Conservation (phyloP, 2,113 vertebrate species). For the Catharus bicknelli region DNA sequence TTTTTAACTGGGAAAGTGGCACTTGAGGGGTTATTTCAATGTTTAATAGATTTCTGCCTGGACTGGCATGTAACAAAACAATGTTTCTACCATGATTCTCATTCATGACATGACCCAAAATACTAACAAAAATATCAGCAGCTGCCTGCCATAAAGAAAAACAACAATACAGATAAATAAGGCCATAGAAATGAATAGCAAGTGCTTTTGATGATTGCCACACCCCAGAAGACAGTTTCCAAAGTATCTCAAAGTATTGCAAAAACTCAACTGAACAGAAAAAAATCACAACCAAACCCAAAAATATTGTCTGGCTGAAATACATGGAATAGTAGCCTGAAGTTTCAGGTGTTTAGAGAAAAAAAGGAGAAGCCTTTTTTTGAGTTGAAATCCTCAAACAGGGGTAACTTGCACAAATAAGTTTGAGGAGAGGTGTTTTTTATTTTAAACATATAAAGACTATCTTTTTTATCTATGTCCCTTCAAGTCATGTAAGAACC, state of each 20-base stretch:
- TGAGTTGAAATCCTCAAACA: rapidly evolving
- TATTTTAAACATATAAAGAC: not conserved
- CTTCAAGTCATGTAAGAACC: not conserved
- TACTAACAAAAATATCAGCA: not conserved
- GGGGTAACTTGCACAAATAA: not conserved
- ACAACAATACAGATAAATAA: not conserved
- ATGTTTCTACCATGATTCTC: not conserved
- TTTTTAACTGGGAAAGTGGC: not conserved
- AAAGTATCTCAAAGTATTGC: not conserved
- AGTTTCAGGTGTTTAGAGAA: not conserved
- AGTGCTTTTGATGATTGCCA: not conserved
- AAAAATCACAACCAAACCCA: not conserved
- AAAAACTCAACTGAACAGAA: not conserved
- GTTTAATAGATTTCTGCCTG: not conserved
- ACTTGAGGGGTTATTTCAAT: not conserved
- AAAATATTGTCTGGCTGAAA: not conserved
- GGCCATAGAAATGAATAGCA: not conserved
- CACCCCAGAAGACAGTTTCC: not conserved
- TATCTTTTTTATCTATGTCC: not conserved
- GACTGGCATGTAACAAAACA: not conserved
- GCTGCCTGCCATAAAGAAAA: not conserved
- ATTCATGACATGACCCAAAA: not conserved
- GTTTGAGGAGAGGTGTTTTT: rapidly evolving
- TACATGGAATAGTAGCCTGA: not conserved
- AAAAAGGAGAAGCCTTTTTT: not conserved